Conservation (phyloP, 2,113 vertebrate species). For the Chamaea fasciata region DNA sequence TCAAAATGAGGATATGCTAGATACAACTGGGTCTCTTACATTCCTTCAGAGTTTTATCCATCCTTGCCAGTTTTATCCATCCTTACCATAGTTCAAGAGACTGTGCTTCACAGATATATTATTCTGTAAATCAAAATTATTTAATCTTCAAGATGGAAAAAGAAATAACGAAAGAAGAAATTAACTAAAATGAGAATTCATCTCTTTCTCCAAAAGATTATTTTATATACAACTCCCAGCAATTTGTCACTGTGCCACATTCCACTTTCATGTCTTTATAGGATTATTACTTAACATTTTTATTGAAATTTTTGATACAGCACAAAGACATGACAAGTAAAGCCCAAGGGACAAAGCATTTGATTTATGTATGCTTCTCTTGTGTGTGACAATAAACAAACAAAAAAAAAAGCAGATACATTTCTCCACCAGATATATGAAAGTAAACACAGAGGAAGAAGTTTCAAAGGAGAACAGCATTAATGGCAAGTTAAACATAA, state of each 20-base stretch:
- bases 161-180: background rate
- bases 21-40: background rate
- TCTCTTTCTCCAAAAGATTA: background rate
- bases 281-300: slow-evolving; percentile 33
- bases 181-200: background rate
- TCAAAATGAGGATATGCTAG: background rate
- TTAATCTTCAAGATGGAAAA: background rate
- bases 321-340: slow-evolving; percentile 4
- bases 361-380: slow-evolving; percentile 5
- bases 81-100: background rate
- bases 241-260: background rate
- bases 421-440: background rate
- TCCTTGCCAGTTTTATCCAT: background rate
- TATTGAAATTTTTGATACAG: slow-evolving; percentile 11
- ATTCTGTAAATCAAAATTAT: background rate
- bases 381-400: slow-evolving; percentile 11
- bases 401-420: background rate
- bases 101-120: background rate
- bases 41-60: background rate
- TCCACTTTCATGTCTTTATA: slow-evolving; percentile 17
- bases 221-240: background rate
- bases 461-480: slow-evolving; percentile 26
- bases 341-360: background rate
- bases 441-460: background rate
- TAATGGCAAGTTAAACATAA: slow-evolving; percentile 23